phyloP scores from a whole-genome alignment of 2,797 vertebrate genomes.

The Rhyacichthys aspro region DNA sequence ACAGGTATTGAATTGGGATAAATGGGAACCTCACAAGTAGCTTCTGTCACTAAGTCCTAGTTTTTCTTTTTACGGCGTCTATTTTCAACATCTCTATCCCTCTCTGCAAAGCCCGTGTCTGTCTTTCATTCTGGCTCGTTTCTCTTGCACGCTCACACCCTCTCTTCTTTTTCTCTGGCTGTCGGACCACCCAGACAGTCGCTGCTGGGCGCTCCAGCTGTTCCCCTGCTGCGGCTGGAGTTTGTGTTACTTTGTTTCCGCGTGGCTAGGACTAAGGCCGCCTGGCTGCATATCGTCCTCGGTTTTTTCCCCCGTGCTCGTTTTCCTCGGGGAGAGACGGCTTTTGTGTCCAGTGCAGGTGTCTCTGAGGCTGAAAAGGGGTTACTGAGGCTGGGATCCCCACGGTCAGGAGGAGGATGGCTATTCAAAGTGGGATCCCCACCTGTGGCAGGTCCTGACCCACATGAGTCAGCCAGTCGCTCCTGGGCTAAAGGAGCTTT shows the following conservation, averaged over 20 bases:
- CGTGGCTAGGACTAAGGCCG: slow-evolving; percentile 70
- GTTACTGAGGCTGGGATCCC: slow-evolving; percentile 56
- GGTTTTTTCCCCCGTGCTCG: slow-evolving; percentile 39
- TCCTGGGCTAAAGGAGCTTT: slow-evolving; percentile 63
- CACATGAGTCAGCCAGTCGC: slow-evolving; percentile 75
- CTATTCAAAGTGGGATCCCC: slow-evolving; percentile 74
- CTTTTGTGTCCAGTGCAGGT: slow-evolving; percentile 84
- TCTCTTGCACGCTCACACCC: slow-evolving; percentile 45
- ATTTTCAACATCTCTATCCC: slow-evolving; percentile 44
- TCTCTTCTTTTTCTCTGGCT: slow-evolving; percentile 31
- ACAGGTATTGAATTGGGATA: slow-evolving; percentile 59
- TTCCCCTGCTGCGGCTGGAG: slow-evolving; percentile 77
- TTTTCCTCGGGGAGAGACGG: slow-evolving; percentile 62
- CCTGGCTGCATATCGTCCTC: slow-evolving; percentile 45
- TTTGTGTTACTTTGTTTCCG: slow-evolving; percentile 86
- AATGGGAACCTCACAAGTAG: slow-evolving; percentile 47
- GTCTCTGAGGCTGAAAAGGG: slow-evolving; percentile 77
- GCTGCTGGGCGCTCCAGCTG: slow-evolving; percentile 79
- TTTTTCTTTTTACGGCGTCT: slow-evolving; percentile 29
- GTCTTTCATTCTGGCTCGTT: slow-evolving; percentile 54
- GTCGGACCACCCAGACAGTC: slow-evolving; percentile 75
- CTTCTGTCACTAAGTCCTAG: slow-evolving; percentile 18
- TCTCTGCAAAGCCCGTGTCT: slow-evolving; percentile 22
- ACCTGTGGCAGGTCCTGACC: slow-evolving; percentile 79
- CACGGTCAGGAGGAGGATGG: slow-evolving; percentile 42